Evolutionary conservation across 1,140 invertebrate species (phyloP).

Genomic region (Reticulitermes speratus): DNA sequence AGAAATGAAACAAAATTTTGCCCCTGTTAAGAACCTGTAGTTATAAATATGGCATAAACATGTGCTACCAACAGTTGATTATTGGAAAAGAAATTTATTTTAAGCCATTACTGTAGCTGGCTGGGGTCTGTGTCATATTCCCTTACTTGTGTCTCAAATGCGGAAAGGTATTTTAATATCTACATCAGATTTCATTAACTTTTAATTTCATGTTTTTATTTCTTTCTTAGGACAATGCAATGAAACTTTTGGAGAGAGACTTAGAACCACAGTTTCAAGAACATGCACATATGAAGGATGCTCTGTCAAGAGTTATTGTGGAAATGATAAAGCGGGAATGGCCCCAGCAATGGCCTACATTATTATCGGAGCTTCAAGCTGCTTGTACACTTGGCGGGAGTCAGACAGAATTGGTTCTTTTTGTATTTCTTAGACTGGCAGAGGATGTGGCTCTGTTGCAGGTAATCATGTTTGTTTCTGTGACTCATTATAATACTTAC

Average conservation of each 20-base stretch:
- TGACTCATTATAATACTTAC: too few relatives aligned
- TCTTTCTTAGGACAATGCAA: constrained; percentile 68
- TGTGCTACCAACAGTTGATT: too few relatives aligned
- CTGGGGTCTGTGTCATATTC: too few relatives aligned
- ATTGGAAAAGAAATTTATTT: too few relatives aligned
- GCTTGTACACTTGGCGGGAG: constrained; percentile 75
- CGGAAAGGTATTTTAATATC: too few relatives aligned
- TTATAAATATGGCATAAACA: too few relatives aligned
- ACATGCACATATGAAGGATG: constrained; percentile 77
- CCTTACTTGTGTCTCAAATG: too few relatives aligned
- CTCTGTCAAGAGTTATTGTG: constrained; percentile 80
- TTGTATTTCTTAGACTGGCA: constrained; percentile 81
- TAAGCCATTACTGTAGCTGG: too few relatives aligned
- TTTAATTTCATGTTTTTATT: neutral
- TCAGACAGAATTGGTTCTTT: constrained; percentile 83
- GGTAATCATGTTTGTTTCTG: constrained; percentile 45
- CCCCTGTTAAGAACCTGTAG: too few relatives aligned
- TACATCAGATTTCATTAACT: too few relatives aligned
- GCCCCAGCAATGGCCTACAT: constrained; percentile 91
- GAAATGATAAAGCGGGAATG: constrained; percentile 95
- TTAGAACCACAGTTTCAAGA: constrained; percentile 53
- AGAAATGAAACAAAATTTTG: too few relatives aligned
- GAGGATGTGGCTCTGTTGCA: constrained; percentile 87
- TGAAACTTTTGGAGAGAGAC: constrained; percentile 74
- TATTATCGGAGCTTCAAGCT: constrained; percentile 71